Conservation (phyloP, 2,113 vertebrate species). For the Sorex araneus region DNA sequence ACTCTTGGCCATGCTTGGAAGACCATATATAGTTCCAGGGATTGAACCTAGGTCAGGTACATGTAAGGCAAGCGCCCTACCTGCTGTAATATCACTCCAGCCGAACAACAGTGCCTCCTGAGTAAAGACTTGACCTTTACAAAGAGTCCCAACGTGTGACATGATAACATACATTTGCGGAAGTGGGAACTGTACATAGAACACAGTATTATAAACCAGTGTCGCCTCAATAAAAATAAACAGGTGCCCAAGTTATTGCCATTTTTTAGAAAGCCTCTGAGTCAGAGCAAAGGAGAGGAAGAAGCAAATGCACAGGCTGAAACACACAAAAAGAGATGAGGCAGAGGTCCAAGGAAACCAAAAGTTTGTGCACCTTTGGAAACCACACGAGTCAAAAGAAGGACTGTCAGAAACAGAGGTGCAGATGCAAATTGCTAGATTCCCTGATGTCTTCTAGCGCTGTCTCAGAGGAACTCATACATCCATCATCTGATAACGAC, state of each 20-base stretch:
- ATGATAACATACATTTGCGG: background rate
- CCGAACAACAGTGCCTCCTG: background rate
- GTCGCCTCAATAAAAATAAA: background rate
- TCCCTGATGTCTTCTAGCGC: background rate
- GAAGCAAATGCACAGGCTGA: background rate
- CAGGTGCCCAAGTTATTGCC: background rate
- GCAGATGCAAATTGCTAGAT: background rate
- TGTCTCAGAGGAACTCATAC: background rate
- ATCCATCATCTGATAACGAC: background rate
- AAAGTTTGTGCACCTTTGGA: background rate
- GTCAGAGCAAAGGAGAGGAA: background rate
- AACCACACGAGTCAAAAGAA: background rate
- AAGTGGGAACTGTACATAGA: background rate
- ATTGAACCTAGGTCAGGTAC: no score
- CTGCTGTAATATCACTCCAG: no score
- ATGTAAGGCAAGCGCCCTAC: no score
- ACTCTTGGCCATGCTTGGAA: no score
- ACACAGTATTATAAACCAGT: background rate
- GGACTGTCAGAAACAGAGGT: background rate
- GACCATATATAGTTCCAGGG: no score
- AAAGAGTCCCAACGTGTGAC: background rate
- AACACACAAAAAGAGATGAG: background rate
- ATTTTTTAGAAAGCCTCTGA: background rate
- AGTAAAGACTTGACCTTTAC: constrained; percentile 18
- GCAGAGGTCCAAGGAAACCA: background rate